Percentiles rank a stretch among this genome's conserved stretches.
Evolutionary conservation across 2,113 vertebrate species (phyloP).

Genomic region (Caloenas nicobarica): DNA sequence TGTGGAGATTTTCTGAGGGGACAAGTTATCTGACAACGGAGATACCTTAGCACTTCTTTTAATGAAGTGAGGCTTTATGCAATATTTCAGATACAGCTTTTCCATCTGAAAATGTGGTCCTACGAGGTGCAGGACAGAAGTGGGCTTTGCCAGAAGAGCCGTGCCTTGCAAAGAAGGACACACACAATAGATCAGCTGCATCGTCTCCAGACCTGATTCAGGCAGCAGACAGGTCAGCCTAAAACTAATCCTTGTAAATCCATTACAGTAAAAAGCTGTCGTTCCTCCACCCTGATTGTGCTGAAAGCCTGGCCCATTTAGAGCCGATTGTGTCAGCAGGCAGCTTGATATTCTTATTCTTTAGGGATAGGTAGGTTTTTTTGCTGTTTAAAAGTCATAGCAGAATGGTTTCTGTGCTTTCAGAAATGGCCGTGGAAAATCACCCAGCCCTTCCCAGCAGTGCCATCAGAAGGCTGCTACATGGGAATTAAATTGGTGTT

Average conservation of each 20-base stretch:
- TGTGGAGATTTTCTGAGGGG: background rate
- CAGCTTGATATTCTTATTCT: background rate
- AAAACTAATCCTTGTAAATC: background rate
- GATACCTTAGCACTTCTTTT: too few species aligned
- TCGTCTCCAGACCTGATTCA: background rate
- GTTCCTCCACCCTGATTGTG: background rate
- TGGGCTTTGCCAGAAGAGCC: background rate
- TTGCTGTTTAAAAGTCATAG: background rate
- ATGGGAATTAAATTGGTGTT: background rate
- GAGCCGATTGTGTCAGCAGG: background rate
- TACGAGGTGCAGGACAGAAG: background rate
- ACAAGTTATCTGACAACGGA: background rate
- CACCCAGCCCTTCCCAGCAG: background rate
- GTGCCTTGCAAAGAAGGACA: background rate
- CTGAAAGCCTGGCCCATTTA: background rate
- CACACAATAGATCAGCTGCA: accelerated
- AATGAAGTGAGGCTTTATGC: background rate
- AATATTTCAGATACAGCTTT: background rate
- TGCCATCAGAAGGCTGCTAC: too few species aligned
- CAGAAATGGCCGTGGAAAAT: background rate
- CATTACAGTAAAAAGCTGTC: background rate
- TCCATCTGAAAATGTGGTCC: background rate
- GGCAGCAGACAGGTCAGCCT: background rate
- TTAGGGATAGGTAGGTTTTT: background rate
- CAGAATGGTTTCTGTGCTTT: background rate